Percentiles rank a stretch among this genome's conserved stretches.
phyloP scores from a whole-genome alignment of 2,113 vertebrate genomes.

The Hemiscyllium ocellatum region DNA sequence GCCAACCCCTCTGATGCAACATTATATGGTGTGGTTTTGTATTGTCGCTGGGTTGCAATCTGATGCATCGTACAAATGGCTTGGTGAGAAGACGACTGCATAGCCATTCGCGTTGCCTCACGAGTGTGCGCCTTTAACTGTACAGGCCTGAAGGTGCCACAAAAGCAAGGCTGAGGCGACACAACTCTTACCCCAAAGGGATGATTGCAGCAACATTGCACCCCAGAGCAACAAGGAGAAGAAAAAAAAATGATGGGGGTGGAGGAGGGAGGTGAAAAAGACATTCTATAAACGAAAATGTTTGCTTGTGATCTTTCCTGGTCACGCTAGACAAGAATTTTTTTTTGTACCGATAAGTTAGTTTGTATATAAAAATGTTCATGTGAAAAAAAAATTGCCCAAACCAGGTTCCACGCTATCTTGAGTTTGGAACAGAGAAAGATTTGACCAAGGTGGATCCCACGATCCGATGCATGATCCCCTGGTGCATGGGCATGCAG shows the following conservation, averaged over 20 bases:
- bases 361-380: constrained; percentile 31
- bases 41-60: not conserved
- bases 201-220: not conserved
- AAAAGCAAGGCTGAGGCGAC: not conserved
- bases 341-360: constrained; percentile 37
- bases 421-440: constrained; percentile 23
- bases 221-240: not conserved
- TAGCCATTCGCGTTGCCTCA: not conserved
- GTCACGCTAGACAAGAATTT: constrained; percentile 25
- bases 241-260: not conserved
- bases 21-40: not conserved
- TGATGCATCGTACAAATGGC: not conserved
- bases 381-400: constrained; percentile 30
- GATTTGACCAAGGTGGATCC: constrained; percentile 14
- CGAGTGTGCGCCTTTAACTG: not conserved
- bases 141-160: not conserved
- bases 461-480: not conserved
- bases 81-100: not conserved
- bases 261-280: not conserved
- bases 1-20: not conserved
- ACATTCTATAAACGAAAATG: constrained; percentile 5
- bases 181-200: not conserved
- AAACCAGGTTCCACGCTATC: constrained; percentile 21
- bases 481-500: constrained; percentile 30
- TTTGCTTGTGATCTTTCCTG: constrained; percentile 31